phyloP scores from a whole-genome alignment of 2,888 invertebrate genomes.

The Sarcophaga caerulescens region DNA sequence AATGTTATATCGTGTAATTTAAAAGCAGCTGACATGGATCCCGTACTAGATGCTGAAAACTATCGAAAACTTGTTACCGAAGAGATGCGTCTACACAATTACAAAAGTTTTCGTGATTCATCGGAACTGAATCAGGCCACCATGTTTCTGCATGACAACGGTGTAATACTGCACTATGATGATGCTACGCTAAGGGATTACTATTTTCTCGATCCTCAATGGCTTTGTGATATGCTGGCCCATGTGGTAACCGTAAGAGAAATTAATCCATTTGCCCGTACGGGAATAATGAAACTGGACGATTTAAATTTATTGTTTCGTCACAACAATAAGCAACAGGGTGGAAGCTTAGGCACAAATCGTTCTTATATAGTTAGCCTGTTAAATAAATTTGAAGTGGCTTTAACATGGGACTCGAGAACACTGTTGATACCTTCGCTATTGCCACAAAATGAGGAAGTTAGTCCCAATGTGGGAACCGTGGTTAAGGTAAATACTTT shows the following conservation, averaged over 20 bases:
- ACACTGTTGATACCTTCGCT: slow-evolving; percentile 95
- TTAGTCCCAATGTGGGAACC: slow-evolving; percentile 76
- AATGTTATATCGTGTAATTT: slow-evolving; percentile 90
- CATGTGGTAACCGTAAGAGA: slow-evolving; percentile 98
- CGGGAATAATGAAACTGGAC: slow-evolving; percentile 96
- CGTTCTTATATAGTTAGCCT: slow-evolving; percentile 93
- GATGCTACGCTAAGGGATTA: slow-evolving; percentile 96
- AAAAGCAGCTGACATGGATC: slow-evolving; percentile 86
- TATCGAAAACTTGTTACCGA: slow-evolving; percentile 83
- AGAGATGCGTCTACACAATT: slow-evolving; percentile 80
- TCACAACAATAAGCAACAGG: slow-evolving; percentile 88
- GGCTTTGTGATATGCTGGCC: slow-evolving; percentile 98
- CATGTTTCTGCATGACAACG: slow-evolving; percentile 98
- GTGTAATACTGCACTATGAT: slow-evolving; percentile 95
- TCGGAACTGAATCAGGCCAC: slow-evolving; percentile 97
- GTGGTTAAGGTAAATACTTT: slow-evolving; percentile 75
- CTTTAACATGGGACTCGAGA: slow-evolving; percentile 96
- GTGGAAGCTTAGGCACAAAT: slow-evolving; percentile 82
- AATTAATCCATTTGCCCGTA: slow-evolving; percentile 96
- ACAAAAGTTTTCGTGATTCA: slow-evolving; percentile 85
- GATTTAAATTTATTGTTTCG: slow-evolving; percentile 96
- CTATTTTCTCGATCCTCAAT: slow-evolving; percentile 98
- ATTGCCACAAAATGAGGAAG: slow-evolving; percentile 90
- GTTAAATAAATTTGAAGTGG: slow-evolving; percentile 98
- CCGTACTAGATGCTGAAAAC: slow-evolving; percentile 91